Percentiles rank a stretch among this genome's conserved stretches.
Evolutionary conservation across 1,140 invertebrate species (phyloP).

Genomic region (Cydia splendana): DNA sequence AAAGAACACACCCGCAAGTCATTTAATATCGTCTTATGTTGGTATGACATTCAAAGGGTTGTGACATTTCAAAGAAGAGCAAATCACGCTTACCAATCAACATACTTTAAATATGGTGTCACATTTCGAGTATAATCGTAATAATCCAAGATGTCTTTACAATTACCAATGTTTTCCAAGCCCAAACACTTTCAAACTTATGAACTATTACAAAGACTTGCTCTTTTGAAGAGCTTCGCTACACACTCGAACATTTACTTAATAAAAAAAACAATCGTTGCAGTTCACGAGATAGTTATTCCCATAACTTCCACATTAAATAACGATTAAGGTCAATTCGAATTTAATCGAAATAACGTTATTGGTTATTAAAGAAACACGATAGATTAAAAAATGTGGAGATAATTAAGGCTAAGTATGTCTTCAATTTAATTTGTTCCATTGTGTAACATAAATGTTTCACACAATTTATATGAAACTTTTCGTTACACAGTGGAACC

Average conservation of each 20-base stretch:
- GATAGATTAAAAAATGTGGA: background rate
- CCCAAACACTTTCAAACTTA: conserved; percentile 20
- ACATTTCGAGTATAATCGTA: no score
- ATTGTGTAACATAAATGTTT: conserved; percentile 3
- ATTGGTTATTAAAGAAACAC: background rate
- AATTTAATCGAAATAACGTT: background rate
- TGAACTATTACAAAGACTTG: conserved; percentile 21
- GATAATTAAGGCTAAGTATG: background rate
- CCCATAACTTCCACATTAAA: background rate
- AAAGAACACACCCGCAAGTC: no score
- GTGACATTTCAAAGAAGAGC: conserved; percentile 40
- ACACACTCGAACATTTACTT: conserved; percentile 28
- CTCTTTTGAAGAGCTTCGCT: conserved; percentile 24
- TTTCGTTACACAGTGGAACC: conserved; percentile 1
- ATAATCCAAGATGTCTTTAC: conserved; percentile 16
- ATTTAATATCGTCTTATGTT: no score
- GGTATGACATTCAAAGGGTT: conserved; percentile 34
- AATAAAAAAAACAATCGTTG: conserved; percentile 1
- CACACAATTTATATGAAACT: background rate
- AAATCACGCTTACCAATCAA: no score
- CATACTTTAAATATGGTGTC: no score
- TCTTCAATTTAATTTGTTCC: background rate
- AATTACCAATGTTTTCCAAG: background rate
- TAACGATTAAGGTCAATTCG: background rate
- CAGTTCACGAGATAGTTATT: background rate